Evolutionary conservation across 2,888 invertebrate genomes (phyloP).

Genomic region (Trissolcus brochymenae): DNA sequence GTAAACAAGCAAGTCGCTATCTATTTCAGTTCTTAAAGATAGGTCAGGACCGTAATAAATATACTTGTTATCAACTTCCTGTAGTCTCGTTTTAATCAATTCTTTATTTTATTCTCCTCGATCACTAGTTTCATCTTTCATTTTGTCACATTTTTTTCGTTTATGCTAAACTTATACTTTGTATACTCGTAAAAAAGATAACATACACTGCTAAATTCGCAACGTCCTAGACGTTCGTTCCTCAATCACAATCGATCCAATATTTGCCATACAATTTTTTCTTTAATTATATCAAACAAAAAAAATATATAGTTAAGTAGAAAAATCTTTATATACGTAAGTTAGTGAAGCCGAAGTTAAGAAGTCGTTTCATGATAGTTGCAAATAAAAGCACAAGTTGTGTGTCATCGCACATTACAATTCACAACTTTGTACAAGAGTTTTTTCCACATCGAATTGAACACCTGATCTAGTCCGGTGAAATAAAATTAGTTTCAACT

Average conservation of each 20-base stretch:
- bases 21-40: slow-evolving; percentile 2
- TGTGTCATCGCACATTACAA: slow-evolving; percentile 3
- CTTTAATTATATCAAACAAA: too few species aligned
- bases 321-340: too few species aligned
- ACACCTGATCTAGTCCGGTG: slow-evolving; percentile 4
- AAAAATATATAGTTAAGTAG: too few species aligned
- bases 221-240: slow-evolving; percentile 24
- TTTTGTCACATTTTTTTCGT: neutral
- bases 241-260: slow-evolving; percentile 38
- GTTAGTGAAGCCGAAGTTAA: neutral
- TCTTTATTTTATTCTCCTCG: slow-evolving; percentile 1
- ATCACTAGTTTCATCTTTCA: neutral
- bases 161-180: slow-evolving; percentile 26
- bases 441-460: neutral
- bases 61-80: slow-evolving; percentile 57
- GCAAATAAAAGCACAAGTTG: slow-evolving; percentile 3
- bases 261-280: slow-evolving; percentile 12
- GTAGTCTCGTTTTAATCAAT: slow-evolving; percentile 20
- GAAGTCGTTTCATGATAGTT: neutral
- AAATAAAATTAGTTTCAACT: slow-evolving; percentile 8
- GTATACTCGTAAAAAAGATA: slow-evolving; percentile 17
- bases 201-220: slow-evolving; percentile 26
- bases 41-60: slow-evolving; percentile 2
- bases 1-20: slow-evolving; percentile 25
- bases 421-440: neutral